Conservation (phyloP, 2,888 invertebrate species). For the Bembecia ichneumoniformis region DNA sequence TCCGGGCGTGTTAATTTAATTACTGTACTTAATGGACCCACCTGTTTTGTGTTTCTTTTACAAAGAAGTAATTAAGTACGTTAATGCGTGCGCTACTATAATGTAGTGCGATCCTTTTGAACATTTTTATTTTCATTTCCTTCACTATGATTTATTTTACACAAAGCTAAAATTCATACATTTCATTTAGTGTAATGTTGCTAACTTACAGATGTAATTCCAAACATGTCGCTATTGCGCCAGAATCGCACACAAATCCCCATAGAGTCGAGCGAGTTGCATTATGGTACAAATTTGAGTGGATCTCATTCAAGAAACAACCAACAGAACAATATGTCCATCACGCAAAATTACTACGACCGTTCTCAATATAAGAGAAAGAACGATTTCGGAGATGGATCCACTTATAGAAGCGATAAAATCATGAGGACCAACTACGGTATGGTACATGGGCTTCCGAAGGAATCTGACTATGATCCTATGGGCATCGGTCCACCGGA, state of each 20-base stretch:
- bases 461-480: conserved; percentile 40
- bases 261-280: conserved; percentile 55
- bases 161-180: neutral
- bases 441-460: conserved; percentile 42
- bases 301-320: conserved; percentile 24
- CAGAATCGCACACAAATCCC: conserved; percentile 43
- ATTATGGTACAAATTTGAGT: conserved; percentile 44
- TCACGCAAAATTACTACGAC: conserved; percentile 52
- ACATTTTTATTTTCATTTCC: too few species aligned
- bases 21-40: too few species aligned
- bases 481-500: conserved; percentile 34
- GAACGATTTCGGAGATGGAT: conserved; percentile 52
- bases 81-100: too few species aligned
- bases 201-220: conserved; percentile 44
- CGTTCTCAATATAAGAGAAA: conserved; percentile 54
- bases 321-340: conserved; percentile 42
- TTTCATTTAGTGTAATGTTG: neutral
- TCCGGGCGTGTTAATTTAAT: too few species aligned
- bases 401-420: conserved; percentile 53
- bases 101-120: too few species aligned
- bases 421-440: conserved; percentile 53
- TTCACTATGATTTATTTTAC: too few species aligned
- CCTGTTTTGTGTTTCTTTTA: too few species aligned
- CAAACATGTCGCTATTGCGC: conserved; percentile 49
- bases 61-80: too few species aligned